Evolutionary conservation across 2,113 vertebrate genomes (phyloP).

Genomic region (Labeo catla): DNA sequence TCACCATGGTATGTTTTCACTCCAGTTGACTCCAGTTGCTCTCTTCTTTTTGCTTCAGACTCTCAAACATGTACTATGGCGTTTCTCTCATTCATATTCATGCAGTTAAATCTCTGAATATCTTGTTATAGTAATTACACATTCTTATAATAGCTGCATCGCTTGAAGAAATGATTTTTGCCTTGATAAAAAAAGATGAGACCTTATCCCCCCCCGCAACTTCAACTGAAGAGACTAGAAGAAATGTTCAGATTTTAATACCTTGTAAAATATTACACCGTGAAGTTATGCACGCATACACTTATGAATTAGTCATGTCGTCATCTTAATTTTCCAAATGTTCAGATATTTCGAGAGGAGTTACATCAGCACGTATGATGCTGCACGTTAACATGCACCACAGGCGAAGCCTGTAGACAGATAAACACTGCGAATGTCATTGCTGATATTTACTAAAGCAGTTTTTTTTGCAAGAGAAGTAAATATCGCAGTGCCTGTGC

Average conservation of each 20-base stretch:
- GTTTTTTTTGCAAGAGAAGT: constrained; percentile 21
- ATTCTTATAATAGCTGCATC: neutral
- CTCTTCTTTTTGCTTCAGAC: constrained; percentile 17
- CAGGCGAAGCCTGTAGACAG: constrained; percentile 36
- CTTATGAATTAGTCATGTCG: constrained; percentile 25
- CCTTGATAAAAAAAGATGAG: constrained; percentile 9
- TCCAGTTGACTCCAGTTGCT: neutral
- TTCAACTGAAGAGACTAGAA: constrained; percentile 7
- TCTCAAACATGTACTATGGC: constrained; percentile 16
- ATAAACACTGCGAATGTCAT: constrained; percentile 35
- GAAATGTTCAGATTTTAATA: constrained; percentile 34
- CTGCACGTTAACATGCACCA: constrained; percentile 28
- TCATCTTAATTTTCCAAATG: constrained; percentile 43
- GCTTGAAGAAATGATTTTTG: constrained; percentile 32
- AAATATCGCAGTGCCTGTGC: neutral
- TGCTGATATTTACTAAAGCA: constrained; percentile 39
- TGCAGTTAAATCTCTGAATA: constrained; percentile 20
- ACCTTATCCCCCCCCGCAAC: neutral
- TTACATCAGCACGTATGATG: constrained; percentile 22
- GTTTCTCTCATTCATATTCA: constrained; percentile 26
- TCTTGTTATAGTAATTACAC: constrained; percentile 29
- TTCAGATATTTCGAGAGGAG: constrained; percentile 21
- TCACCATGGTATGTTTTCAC: constrained; percentile 80
- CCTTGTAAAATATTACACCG: constrained; percentile 39
- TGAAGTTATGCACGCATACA: constrained; percentile 25